A percentile compares a stretch with the other conserved stretches of the same genome.
phyloP scores from a whole-genome alignment of 2,113 vertebrate species.

The Oceanodroma tethys region DNA sequence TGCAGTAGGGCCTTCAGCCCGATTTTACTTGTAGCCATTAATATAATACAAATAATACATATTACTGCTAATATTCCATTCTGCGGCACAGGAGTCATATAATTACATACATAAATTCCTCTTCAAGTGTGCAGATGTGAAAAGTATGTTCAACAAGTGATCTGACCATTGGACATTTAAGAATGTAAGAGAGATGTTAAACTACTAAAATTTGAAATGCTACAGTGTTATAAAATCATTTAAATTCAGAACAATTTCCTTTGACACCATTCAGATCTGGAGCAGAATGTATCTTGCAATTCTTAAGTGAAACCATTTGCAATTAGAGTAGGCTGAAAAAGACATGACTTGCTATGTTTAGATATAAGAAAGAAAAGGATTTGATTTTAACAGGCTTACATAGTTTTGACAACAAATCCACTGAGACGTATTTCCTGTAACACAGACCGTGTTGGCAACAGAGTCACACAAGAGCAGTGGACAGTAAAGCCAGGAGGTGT shows the following conservation, averaged over 20 bases:
- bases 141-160: background rate
- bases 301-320: background rate
- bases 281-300: background rate
- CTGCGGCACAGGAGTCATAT: background rate
- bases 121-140: background rate
- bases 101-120: background rate
- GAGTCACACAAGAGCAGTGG: fast-evolving
- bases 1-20: background rate
- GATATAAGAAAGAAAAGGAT: background rate
- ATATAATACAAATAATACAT: background rate
- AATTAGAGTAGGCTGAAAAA: background rate
- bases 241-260: background rate
- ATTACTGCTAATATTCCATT: background rate
- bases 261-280: background rate
- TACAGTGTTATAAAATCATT: background rate
- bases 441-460: fast-evolving
- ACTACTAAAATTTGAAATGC: background rate
- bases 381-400: background rate
- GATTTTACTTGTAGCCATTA: background rate
- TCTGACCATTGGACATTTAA: background rate
- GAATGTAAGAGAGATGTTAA: background rate
- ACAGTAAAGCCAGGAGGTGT: fast-evolving
- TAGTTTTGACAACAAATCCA: background rate
- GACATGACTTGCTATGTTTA: background rate
- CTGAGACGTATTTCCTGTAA: background rate